Evolutionary conservation across 2,888 invertebrate genomes (phyloP), one percentile per base, ranked within the genome.

Genomic region (Acanthosepion pharaonis): DNA sequence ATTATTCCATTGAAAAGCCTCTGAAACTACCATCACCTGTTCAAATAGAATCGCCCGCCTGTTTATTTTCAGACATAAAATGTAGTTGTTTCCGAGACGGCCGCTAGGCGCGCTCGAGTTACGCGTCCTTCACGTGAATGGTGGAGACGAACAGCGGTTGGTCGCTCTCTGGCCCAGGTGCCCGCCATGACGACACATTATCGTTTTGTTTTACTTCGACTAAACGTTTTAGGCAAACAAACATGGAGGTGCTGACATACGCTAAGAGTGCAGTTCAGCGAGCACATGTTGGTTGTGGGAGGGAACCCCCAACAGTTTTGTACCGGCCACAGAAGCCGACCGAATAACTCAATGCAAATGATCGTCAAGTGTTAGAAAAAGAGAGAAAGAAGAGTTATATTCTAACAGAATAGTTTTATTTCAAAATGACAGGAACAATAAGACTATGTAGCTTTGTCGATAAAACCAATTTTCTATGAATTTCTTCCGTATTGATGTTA

Each of bases 1-100:
- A 15, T n/a, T 78, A 11, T n/a, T 9, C 78, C 78, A n/a, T 78
- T 33, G n/a, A n/a, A 78, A 78, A 78, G n/a, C 33, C 33, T n/a
- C 15, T 15, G 5, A 78, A 78, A 78, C 78, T 15, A 15, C n/a
- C n/a, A 15, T 78, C 78, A 78, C 78, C 78, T 78, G 78, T 78
- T 78, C n/a, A 78, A 78, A 78, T 33, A 78, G 78, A 78, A 78
- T 78, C 78, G 15, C 9, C 18, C n/a, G 9, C 78, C 78, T 78
- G 78, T 78, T 78, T 78, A 78, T 78, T 78, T 78, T 78, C 78
- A n/a, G 78, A 78, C 78, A 78, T 78, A 78, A 78, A 78, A 78
- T 78, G 78, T 78, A 78, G 78, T 78, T 78, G 78, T 78, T 78
- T 78, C 78, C n/a, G 78, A 78, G 78, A 78, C 78, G 8, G n/a